Evolutionary conservation across 2,888 invertebrate genomes (phyloP), one percentile per base, ranked within the genome.

Genomic region (Tethea ocularis): DNA sequence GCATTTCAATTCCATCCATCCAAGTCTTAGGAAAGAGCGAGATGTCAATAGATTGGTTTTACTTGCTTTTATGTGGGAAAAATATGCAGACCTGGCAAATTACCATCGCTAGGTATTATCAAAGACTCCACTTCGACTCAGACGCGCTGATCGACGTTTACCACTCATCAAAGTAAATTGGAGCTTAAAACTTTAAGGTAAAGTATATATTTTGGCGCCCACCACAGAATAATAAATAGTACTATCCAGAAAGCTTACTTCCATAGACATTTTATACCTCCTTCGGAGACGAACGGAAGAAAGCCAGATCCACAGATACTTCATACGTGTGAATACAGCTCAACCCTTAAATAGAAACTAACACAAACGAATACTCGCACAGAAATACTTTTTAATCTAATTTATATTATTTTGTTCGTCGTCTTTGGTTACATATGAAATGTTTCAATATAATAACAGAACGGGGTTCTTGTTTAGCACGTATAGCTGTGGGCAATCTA

Each of bases 311-410:
- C 15, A n/a, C 6, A n/a, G n/a, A 38, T 38, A 38, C 6, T 38
- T 38, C 10, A n/a, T 8, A 46, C 46, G 20, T n/a, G 46, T 17
- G 15, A 20, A 6, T 15, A 46, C 20, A 46, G 20, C 46, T 20
- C 46, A 46, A 46, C 1, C 20, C 20, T 46, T 46, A 10, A 2
- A 8, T 29, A 29, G 7, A 7, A 7, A 38, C 38, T n/a, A 38
- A 15, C 15, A 38, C 38, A 38, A 38, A 38, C 38, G 4, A 38
- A 38, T 38, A 38, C 38, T 38, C 38, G n/a, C n/a, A 46, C 46
- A 46, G 46, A 46, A 46, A 46, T 46, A 20, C 20, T 46, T 46
- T 46, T 46, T 20, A 17, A 20, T 46, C 46, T 46, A 46, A n/a
- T 46, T 33, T 33, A 33, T 33, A 33, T 46, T 46, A 46, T 46